phyloP scores from a whole-genome alignment of 1,140 invertebrate genomes.

The Whitmania pigra region DNA sequence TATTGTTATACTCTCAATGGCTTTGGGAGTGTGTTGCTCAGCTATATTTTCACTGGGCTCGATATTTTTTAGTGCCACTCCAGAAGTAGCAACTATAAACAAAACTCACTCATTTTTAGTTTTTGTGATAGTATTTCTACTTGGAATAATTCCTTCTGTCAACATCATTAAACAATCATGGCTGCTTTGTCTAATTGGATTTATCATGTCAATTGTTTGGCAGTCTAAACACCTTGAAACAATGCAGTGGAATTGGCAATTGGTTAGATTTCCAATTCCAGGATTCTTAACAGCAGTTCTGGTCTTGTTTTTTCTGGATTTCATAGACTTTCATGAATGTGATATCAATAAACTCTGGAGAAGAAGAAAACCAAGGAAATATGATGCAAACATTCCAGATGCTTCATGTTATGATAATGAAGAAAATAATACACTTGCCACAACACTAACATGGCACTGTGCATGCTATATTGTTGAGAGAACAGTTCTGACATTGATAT shows the following conservation, averaged over 20 bases:
- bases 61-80: not conserved
- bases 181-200: not conserved
- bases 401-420: not conserved
- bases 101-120: not conserved
- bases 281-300: not conserved
- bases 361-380: not conserved
- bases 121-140: not conserved
- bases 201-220: not conserved
- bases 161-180: not conserved
- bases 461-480: not conserved
- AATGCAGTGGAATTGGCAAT: constrained; percentile 5
- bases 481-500: not conserved
- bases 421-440: not conserved
- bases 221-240: constrained; percentile 10
- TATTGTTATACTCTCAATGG: not conserved
- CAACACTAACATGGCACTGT: constrained; percentile 3
- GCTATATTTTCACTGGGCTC: not conserved
- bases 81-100: constrained; percentile 1
- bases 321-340: not conserved
- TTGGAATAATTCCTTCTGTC: not conserved
- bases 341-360: not conserved
- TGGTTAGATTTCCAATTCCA: constrained; percentile 5
- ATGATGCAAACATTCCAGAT: not conserved
- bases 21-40: not conserved
- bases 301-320: not conserved